Conservation (phyloP, 2,888 invertebrate species). For the Phyto melanocephala region DNA sequence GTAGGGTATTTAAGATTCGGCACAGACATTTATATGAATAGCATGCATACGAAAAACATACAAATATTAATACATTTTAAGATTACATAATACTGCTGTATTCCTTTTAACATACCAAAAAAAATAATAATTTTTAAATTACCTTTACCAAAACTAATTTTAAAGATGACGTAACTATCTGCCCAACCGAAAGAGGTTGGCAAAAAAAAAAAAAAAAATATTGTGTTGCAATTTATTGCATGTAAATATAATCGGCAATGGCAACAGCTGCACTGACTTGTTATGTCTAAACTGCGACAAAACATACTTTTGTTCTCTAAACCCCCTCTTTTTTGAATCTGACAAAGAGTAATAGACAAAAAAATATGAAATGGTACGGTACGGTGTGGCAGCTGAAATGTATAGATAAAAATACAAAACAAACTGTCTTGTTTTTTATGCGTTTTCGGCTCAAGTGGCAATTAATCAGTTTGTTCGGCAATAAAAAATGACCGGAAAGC, state of each 20-base stretch:
- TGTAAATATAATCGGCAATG: not conserved
- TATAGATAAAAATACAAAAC: not conserved
- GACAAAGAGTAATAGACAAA: not conserved
- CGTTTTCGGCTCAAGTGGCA: conserved; percentile 50
- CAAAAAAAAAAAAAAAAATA: not conserved
- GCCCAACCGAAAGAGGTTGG: not conserved
- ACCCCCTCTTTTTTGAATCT: not conserved
- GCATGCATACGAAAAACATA: too few species aligned
- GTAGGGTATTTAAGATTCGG: too few species aligned
- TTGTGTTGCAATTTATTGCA: not conserved
- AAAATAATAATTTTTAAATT: too few species aligned
- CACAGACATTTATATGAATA: too few species aligned
- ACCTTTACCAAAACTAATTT: too few species aligned
- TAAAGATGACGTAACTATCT: too few species aligned
- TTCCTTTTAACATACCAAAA: too few species aligned
- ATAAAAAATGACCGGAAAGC: conserved; percentile 39
- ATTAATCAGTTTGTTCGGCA: conserved; percentile 41
- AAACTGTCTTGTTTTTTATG: conserved; percentile 37
- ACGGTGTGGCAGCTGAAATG: not conserved
- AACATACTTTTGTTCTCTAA: not conserved
- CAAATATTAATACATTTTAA: too few species aligned
- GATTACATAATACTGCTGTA: too few species aligned
- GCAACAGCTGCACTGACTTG: not conserved
- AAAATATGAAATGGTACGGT: not conserved
- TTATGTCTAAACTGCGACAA: not conserved